Conservation (phyloP, 2,797 vertebrate genomes). For the Pantherophis alleghaniensis region DNA sequence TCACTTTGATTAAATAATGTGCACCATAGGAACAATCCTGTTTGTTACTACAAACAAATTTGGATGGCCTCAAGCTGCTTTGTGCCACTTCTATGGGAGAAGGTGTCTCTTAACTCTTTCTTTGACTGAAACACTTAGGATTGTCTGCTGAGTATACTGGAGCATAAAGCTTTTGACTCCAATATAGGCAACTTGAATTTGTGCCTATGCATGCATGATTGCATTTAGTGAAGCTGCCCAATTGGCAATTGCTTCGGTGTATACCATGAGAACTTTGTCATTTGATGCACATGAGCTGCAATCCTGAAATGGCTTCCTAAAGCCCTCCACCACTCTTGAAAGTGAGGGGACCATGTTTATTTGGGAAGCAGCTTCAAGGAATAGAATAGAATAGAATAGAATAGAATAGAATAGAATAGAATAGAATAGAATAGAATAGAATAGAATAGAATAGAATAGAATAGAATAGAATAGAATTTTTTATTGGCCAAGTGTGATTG, state of each 20-base stretch:
- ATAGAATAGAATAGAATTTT: no score
- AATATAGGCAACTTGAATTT: background rate
- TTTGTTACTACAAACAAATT: background rate
- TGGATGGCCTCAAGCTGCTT: background rate
- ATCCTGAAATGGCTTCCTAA: background rate
- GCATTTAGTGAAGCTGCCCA: background rate
- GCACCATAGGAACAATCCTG: background rate
- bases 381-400: no score
- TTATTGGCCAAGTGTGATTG: no score
- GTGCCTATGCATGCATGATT: background rate
- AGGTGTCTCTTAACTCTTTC: background rate
- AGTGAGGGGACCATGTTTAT: background rate
- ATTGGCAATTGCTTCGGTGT: background rate
- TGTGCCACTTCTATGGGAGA: background rate
- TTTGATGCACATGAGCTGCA: background rate
- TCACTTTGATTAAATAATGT: background rate
- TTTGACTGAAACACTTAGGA: background rate
- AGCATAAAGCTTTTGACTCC: background rate
- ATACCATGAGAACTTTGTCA: background rate
- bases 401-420: no score
- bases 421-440: no score
- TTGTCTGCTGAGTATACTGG: background rate
- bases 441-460: no score
- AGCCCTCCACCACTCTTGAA: background rate
- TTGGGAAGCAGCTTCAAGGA: background rate